Evolutionary conservation across 2,888 invertebrate species (phyloP).

Genomic region (Melanargia galathea): DNA sequence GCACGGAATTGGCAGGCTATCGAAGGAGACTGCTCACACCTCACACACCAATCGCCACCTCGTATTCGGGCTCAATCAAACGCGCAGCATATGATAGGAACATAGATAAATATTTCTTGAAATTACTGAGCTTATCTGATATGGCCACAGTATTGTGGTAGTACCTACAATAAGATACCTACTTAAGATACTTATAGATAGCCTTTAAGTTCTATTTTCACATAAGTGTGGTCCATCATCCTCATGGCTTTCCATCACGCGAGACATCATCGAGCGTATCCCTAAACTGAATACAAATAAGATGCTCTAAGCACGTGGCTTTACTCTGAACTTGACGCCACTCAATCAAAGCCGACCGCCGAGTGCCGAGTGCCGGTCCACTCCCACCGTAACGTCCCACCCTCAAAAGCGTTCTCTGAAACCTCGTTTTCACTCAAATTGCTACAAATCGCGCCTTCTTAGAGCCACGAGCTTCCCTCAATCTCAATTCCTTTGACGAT

Average conservation of each 20-base stretch:
- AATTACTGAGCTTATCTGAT: too few species aligned
- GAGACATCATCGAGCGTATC: neutral
- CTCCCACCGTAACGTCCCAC: neutral
- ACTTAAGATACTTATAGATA: too few species aligned
- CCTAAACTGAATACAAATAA: neutral
- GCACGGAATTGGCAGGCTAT: too few species aligned
- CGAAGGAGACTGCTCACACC: too few species aligned
- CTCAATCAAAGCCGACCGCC: neutral
- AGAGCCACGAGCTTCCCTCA: neutral
- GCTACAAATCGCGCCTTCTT: conserved; percentile 8
- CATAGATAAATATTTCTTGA: too few species aligned
- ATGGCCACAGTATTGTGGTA: too few species aligned
- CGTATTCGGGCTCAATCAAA: too few species aligned
- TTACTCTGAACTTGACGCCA: neutral
- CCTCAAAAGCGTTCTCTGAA: neutral
- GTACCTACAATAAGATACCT: too few species aligned
- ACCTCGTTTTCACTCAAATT: conserved; percentile 6
- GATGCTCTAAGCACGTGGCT: neutral
- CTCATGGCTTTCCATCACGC: neutral
- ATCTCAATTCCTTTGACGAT: conserved; percentile 4
- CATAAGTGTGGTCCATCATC: neutral
- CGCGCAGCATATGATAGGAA: too few species aligned
- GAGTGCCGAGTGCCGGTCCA: neutral
- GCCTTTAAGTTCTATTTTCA: neutral
- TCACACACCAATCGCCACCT: too few species aligned